These are phyloP conservation scores for Xenentodon cancila DNA, from an alignment of 2,797 vertebrate species.

Conservation along the genomic window DNA sequence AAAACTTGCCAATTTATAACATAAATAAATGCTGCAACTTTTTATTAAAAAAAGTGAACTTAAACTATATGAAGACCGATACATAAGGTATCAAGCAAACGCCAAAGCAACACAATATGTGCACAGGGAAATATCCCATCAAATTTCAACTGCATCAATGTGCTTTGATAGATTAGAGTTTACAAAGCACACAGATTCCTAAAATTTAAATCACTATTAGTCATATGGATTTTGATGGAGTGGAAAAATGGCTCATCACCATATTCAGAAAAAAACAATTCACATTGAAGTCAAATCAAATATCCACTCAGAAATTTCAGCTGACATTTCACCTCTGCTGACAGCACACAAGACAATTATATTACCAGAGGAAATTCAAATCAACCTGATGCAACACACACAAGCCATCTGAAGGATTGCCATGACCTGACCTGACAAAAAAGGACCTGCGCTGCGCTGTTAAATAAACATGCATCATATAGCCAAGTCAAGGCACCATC, in stretches of 20 bases:
- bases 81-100: conserved; percentile 1
- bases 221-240: conserved; percentile 54
- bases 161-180: conserved; percentile 7
- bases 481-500: conserved; percentile 68
- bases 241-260: conserved; percentile 36
- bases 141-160: conserved; percentile 19
- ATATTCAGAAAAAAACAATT: conserved; percentile 45
- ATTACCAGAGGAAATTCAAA: conserved; percentile 45
- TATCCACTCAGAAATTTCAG: conserved; percentile 51
- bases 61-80: neutral
- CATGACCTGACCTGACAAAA: conserved; percentile 66
- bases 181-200: conserved; percentile 17
- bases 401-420: conserved; percentile 56
- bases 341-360: conserved; percentile 41
- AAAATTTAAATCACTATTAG: conserved; percentile 32
- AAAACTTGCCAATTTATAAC: no score
- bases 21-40: neutral
- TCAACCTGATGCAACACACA: conserved; percentile 44
- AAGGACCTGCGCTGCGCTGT: conserved; percentile 64
- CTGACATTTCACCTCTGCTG: conserved; percentile 52
- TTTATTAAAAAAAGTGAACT: neutral
- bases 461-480: conserved; percentile 83
- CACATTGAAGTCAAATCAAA: conserved; percentile 61
- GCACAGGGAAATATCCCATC: conserved; percentile 13
- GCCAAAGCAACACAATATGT: conserved; percentile 7